Evolutionary conservation across 2,888 invertebrate genomes (phyloP), one percentile per base, ranked within the genome.

Genomic region (Oscheius sp.): DNA sequence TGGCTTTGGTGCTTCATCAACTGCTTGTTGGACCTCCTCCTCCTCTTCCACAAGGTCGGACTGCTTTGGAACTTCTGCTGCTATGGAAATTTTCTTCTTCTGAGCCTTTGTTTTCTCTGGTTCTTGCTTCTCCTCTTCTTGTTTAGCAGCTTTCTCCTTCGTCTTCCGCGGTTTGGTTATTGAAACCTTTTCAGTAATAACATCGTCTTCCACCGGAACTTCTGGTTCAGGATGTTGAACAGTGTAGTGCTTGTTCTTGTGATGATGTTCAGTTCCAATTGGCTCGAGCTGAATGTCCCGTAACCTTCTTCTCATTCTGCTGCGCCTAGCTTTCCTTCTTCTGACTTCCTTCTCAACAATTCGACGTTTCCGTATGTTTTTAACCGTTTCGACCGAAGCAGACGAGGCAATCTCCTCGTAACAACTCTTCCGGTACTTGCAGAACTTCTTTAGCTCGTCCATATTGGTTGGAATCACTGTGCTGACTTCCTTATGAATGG

Each of bases 391-490:
- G 13, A 76, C 74, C 4, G 77, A 76, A 21, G 74, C 77, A 2
- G 81, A 78, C 21, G 79, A 76, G 33, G 80, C 82, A 47, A 83
- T 76, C 53, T 85, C 81, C 33, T 81, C 70, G 60, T 85, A 85
- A 63, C 85, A 85, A 1, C 83, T 80, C 72, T 79, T 82, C 10
- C 78, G 71, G 71, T 85, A 85, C 66, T 86, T 86, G 81, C 86
- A 86, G 66, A 82, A 70, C 48, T 78, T 75, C 60, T 85, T 85
- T 57, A 82, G 53, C 33, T 78, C 80, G 9, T 73, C 70, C 5
- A 80, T 71, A 47, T 76, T 79, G 11, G 77, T 81, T 21, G 82
- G 81, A 32, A 81, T 75, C 2, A 78, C 74, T 11, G 59, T 21
- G 63, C 74, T 78, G 4, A 77, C 77, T 58, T 82, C 77, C 57